Evolutionary conservation across 2,113 vertebrate species (phyloP).

Genomic region (Nipponia nippon): DNA sequence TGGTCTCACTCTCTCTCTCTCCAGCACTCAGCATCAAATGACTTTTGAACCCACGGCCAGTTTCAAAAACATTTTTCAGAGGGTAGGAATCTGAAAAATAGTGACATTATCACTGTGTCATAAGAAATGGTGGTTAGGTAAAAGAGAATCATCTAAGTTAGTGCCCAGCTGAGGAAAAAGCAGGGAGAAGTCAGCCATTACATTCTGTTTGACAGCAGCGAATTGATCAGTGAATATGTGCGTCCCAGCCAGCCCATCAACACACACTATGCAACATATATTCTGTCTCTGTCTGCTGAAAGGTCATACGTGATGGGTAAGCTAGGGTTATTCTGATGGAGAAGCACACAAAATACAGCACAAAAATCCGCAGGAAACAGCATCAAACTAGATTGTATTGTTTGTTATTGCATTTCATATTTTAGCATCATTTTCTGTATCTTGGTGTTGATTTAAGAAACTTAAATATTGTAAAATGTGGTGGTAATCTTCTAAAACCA

Average conservation of each 20-base stretch:
- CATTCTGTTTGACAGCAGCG: background rate
- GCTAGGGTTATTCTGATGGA: background rate
- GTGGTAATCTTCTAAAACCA: background rate
- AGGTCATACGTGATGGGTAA: background rate
- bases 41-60: background rate
- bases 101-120: background rate
- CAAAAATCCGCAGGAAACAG: background rate
- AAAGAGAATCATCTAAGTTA: background rate
- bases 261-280: background rate
- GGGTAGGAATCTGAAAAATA: background rate
- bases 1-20: background rate
- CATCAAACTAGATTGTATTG: background rate
- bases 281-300: background rate
- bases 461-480: background rate
- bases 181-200: background rate
- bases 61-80: background rate
- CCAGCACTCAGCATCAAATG: background rate
- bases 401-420: background rate
- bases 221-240: background rate
- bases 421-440: background rate
- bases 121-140: background rate
- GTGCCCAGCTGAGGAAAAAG: background rate
- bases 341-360: background rate
- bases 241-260: background rate
- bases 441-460: background rate